These are phyloP conservation scores for Liolophura sinensis DNA, from an alignment of 1,140 invertebrate genomes.

Conservation along the genomic window DNA sequence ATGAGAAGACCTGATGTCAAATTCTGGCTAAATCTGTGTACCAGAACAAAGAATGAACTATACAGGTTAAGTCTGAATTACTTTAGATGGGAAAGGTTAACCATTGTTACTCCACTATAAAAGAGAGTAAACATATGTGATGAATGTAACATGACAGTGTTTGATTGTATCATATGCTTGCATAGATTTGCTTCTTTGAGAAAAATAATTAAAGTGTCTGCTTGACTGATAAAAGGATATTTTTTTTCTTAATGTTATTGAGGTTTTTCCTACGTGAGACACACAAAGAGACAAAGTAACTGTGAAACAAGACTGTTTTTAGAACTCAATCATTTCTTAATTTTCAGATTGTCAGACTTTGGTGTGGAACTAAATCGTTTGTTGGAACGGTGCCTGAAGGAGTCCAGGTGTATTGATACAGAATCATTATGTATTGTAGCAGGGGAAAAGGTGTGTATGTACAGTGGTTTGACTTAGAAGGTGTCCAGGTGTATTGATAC, in stretches of 20 bases:
- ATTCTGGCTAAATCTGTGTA: no score
- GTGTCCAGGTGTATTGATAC: slow-evolving; percentile 83
- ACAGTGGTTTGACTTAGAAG: slow-evolving; percentile 64
- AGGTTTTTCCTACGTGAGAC: background rate
- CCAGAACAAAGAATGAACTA: no score
- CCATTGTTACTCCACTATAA: no score
- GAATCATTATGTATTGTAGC: slow-evolving; percentile 91
- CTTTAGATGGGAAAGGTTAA: no score
- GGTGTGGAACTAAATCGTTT: slow-evolving; percentile 79
- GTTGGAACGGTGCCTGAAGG: slow-evolving; percentile 87
- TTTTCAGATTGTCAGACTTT: slow-evolving; percentile 62
- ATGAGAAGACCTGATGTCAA: no score
- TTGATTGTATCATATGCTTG: no score
- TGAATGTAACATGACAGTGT: no score
- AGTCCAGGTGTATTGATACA: slow-evolving; percentile 80
- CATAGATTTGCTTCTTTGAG: no score
- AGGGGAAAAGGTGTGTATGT: slow-evolving; percentile 70
- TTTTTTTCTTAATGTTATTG: background rate
- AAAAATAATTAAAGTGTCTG: no score
- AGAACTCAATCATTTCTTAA: background rate
- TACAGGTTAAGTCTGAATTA: no score
- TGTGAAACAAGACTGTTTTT: background rate
- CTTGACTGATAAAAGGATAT: no score
- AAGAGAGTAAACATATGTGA: no score
- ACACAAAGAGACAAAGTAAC: background rate